Evolutionary conservation across 2,888 invertebrate species (phyloP), one percentile per base, ranked within the genome.

Genomic region (Epirrhoe tristata): DNA sequence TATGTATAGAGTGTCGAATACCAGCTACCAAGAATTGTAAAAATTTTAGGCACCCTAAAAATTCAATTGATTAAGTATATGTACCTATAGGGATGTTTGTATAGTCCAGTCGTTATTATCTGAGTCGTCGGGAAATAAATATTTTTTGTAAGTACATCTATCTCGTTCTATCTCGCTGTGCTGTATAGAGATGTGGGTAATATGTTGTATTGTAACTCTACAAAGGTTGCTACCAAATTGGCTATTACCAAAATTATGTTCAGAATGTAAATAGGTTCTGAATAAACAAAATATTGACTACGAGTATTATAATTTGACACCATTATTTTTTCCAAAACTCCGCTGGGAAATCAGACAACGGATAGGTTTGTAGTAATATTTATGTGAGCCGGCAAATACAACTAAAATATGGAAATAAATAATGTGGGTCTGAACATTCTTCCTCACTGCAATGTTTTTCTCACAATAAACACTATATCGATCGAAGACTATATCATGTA

Each of bases 251-350:
- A 24, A 24, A 3, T 24, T 24, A 24, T 24, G 24, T 24, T 24
- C 24, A 24, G 24, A 24, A 24, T 24, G 24, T 24, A 24, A 14
- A 16, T 55, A 60, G n/a, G 36, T 43, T 32, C 32, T 16, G 24
- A 54, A 34, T 48, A 53, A 43, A 56, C 52, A 36, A 58, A 58
- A 39, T 56, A 65, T 61, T 55, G 7, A 36, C 56, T 43, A n/a
- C n/a, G n/a, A n/a, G n/a, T n/a, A 63, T 58, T 51, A 54, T 39
- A 34, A 67, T 63, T 67, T 63, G 67, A 67, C 67, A 67, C 63
- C 63, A 60, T 60, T 53, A 60, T 67, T 46, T 67, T 63, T 63
- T 48, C 52, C 60, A 7, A 63, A 58, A 60, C 57, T 63, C 63
- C 57, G 17, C 17, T 24, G 63, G 63, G 67, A 63, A 67, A 67